Evolutionary conservation across 1,140 invertebrate genomes (phyloP), one percentile per base, ranked within the genome.

Genomic region (Drosophila auraria): DNA sequence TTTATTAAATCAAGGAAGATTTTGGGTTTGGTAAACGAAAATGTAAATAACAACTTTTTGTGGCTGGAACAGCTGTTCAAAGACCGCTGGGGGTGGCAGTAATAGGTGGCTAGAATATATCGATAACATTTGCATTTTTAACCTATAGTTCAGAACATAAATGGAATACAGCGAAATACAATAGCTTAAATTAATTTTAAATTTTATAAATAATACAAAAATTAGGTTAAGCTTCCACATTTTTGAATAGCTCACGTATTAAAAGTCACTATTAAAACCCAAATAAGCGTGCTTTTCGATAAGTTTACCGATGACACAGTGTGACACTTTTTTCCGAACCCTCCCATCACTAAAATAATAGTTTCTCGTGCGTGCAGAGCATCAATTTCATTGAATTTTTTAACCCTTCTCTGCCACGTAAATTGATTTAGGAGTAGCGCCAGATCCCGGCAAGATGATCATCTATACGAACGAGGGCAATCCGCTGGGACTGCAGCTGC

Each of bases 381-480:
- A 45, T n/a, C 6, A 54, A 45, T 30, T 51, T 23, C 11, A 14
- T 30, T 65, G 15, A 14, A 23, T 33, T 54, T 69, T 72, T 68
- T 73, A 61, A 72, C 49, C 71, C 68, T 30, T 71, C 68, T 89
- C 74, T 86, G 89, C 89, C 87, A 91, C 87, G 87, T 91, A 76
- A 91, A 91, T 87, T 91, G 50, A 60, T 71, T 80, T 59, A 62
- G 58, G 53, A 79, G 11, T 68, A 75, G 51, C 54, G 36, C 47
- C 20, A 63, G 60, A 68, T 42, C 27, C 45, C 50, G 49, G 20
- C 17, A 80, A 49, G n/a, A 96, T 96, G 95, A 95, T 94, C 70
- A 94, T 96, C 58, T 94, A 94, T 69, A 95, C 95, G 42, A 96
- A 96, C 83, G 94, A 95, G 78, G 95, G 95, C 75, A 97, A 97